Base-by-base conservation (phyloP, 2,888 invertebrate species). In the Catocala sponsa region DNA sequence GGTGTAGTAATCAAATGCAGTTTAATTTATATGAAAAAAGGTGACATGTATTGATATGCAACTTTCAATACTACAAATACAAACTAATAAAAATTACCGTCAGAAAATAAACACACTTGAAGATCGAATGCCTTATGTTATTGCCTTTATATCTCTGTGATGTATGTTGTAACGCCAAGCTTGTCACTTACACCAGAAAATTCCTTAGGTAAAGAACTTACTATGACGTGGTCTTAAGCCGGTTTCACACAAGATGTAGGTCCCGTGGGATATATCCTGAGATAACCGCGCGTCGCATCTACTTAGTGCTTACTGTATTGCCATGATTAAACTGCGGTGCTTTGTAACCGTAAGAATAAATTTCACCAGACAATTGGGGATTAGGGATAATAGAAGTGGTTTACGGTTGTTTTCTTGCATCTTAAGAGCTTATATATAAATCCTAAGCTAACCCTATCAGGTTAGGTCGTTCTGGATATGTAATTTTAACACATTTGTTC, bases 221-320 rank as follows among this genome's bases (percentile, higher is more conserved):
- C 56, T 74, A 57, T 71, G 77, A 72, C 66, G 52, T 55, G 61
- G 47, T 42, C 50, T 48, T 9, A 32, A 74, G 50, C 75, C 69
- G 78, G 78, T 77, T 77, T 43, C 52, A 43, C 48, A 63, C 48
- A 59, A 65, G 59, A 68, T 63, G 59, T 71, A 60, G 59, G 66
- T 68, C 63, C 61, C 61, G 64, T 74, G 75, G 66, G 67, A 63
- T 74, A 43, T 58, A 58, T 58, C 49, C 50, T 15, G 33, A 50
- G 56, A 64, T 65, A 64, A 65, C 65, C 46, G 55, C 63, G 43
- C 12, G 53, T 38, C 62, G 68, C 55, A 44, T 59, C 41, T 76
- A 61, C 47, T 65, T 62, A 51, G 46, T 68, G n/a, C 38, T 47
- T 32, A 13, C n/a, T 13, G 15, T n/a, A 48, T 56, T 15, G n/a